Percentiles rank a stretch among this genome's conserved stretches.
These are phyloP conservation scores for Octopus sinensis DNA, from an alignment of 1,140 invertebrate species.

Conservation along the genomic window DNA sequence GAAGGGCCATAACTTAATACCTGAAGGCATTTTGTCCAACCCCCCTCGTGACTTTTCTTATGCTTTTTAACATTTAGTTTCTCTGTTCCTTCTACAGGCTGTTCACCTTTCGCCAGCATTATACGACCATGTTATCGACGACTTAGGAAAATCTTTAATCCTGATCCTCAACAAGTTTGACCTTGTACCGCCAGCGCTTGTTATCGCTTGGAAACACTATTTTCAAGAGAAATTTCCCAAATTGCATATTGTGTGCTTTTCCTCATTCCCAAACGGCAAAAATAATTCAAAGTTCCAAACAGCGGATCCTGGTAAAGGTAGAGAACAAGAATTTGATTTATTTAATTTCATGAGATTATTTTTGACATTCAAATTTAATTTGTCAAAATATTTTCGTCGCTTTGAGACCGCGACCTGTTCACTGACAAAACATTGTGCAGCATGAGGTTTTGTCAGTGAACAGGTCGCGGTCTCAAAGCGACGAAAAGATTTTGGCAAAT, in stretches of 20 bases:
- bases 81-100: constrained; percentile 34
- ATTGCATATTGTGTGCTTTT: constrained; percentile 77
- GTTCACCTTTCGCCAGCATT: constrained; percentile 85
- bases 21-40: no score
- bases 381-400: no score
- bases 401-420: no score
- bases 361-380: no score
- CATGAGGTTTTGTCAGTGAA: no score
- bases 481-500: no score
- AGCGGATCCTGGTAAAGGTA: constrained; percentile 23
- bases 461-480: no score
- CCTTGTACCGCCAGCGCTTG: constrained; percentile 74
- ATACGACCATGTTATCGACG: constrained; percentile 74
- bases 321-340: neutral
- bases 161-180: constrained; percentile 91
- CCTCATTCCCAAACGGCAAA: constrained; percentile 67
- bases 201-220: constrained; percentile 85
- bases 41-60: no score
- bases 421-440: no score
- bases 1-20: no score
- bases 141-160: constrained; percentile 78
- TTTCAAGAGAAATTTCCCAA: constrained; percentile 72
- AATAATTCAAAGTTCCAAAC: neutral
- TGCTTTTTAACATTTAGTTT: neutral
- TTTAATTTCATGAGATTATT: no score